phyloP scores from a whole-genome alignment of 2,888 invertebrate species.

The Euplexia lucipara region DNA sequence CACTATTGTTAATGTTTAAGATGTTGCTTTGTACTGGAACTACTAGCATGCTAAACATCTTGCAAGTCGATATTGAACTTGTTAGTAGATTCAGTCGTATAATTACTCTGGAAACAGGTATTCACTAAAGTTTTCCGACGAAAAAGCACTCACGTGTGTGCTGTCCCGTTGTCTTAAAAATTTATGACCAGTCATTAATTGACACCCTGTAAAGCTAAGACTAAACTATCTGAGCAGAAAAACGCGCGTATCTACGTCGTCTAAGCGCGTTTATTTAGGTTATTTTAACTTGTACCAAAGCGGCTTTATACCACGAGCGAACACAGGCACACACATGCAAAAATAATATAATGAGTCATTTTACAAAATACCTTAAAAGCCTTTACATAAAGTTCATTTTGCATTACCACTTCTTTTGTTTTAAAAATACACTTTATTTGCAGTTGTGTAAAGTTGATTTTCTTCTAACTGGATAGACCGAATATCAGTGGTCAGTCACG shows the following conservation, averaged over 20 bases:
- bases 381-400: too few relatives aligned
- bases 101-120: not conserved
- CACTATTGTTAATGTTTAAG: constrained; percentile 12
- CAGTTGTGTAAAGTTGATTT: too few relatives aligned
- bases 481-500: not conserved
- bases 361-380: too few relatives aligned
- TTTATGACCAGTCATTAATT: not conserved
- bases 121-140: not conserved
- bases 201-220: not conserved
- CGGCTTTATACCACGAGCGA: too few relatives aligned
- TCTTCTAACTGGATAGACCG: not conserved
- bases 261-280: not conserved
- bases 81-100: not conserved
- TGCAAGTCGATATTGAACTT: not conserved
- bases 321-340: too few relatives aligned
- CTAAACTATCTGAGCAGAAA: not conserved
- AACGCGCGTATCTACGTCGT: not conserved
- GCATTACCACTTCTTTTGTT: too few relatives aligned
- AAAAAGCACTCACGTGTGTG: not conserved
- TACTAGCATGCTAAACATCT: not conserved
- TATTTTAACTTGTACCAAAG: not conserved
- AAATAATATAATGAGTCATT: too few relatives aligned
- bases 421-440: too few relatives aligned
- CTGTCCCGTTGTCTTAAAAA: not conserved
- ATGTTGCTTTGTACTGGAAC: not conserved